These are phyloP conservation scores for Epizoanthus illoricatus DNA, from an alignment of 92 coral and sea anemone genomes.

Conservation along the genomic window DNA sequence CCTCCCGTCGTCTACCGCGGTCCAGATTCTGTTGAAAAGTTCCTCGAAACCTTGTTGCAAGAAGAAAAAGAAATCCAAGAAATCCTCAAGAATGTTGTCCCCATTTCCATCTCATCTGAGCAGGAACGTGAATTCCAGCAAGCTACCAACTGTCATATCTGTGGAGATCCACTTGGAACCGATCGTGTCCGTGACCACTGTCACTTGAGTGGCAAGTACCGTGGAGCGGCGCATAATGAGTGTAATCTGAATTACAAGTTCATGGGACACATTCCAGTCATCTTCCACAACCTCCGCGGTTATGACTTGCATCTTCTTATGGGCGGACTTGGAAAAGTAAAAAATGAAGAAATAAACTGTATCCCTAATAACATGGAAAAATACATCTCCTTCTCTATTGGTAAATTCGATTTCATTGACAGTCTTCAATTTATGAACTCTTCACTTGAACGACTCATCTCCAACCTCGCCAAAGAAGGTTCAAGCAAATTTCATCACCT, in stretches of 20 bases:
- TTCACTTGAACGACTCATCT: constrained; percentile 33
- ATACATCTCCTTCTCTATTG: constrained; percentile 60
- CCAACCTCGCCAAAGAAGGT: constrained; percentile 44
- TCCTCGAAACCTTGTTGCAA: constrained; percentile 18
- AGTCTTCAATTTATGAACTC: constrained; percentile 51
- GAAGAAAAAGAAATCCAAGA: constrained; percentile 32
- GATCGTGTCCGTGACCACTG: constrained; percentile 59
- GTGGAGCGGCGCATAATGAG: constrained; percentile 44
- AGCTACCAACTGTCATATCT: constrained; percentile 46
- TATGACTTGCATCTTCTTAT: constrained; percentile 52
- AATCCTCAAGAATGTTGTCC: constrained; percentile 37
- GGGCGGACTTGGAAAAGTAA: constrained; percentile 57
- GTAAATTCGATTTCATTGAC: constrained; percentile 44
- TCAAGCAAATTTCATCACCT: constrained; percentile 33
- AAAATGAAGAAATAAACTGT: constrained; percentile 42
- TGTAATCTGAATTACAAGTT: constrained; percentile 47
- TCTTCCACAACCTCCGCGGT: constrained; percentile 40
- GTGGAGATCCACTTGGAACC: constrained; percentile 29
- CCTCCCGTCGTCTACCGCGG: constrained; percentile 56
- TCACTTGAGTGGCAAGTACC: constrained; percentile 32
- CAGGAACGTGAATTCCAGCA: constrained; percentile 48
- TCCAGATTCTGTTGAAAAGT: constrained; percentile 29
- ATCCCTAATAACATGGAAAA: constrained; percentile 64
- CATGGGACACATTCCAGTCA: constrained; percentile 51
- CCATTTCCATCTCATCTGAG: constrained; percentile 25